These are phyloP conservation scores for Agonum fuliginosum DNA, from an alignment of 2,888 invertebrate genomes.

Conservation along the genomic window DNA sequence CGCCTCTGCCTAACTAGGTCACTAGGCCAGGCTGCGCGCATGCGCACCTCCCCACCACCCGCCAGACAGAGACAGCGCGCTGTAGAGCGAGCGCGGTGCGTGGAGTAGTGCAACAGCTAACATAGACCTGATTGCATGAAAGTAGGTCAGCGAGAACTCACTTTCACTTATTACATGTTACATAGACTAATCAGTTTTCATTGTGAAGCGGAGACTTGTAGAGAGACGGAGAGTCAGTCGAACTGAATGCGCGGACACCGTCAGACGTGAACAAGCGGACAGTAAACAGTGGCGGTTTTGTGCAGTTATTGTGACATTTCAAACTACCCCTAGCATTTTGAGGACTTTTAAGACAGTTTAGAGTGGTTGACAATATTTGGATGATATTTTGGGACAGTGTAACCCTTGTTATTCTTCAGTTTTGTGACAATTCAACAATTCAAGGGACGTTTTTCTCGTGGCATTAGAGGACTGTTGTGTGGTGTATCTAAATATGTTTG, in stretches of 20 bases:
- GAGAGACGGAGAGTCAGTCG: conserved; percentile 66
- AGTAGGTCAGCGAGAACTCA: conserved; percentile 90
- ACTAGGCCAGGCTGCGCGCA: conserved; percentile 6
- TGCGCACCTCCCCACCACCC: conserved; percentile 2
- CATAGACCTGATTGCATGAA: conserved; percentile 95
- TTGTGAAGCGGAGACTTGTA: conserved; percentile 75
- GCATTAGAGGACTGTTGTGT: too few species aligned
- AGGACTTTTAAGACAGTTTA: too few species aligned
- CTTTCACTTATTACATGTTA: conserved; percentile 91
- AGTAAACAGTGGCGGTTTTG: too few species aligned
- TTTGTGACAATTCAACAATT: too few species aligned
- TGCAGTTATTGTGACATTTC: too few species aligned
- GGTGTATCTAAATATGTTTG: too few species aligned
- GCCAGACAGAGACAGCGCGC: background rate
- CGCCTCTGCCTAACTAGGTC: conserved; percentile 23
- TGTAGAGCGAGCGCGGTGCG: background rate
- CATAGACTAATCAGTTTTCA: conserved; percentile 81
- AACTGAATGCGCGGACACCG: conserved; percentile 67
- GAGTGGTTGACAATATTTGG: too few species aligned
- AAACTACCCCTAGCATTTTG: too few species aligned
- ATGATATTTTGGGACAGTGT: too few species aligned
- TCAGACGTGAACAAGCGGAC: too few species aligned
- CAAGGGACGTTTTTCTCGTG: too few species aligned
- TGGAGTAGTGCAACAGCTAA: conserved; percentile 75
- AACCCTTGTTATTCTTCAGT: too few species aligned